A percentile compares a stretch with the other conserved stretches of the same genome.
These are phyloP conservation scores for Petroica traversi DNA, from an alignment of 2,113 vertebrate species.

Conservation along the genomic window DNA sequence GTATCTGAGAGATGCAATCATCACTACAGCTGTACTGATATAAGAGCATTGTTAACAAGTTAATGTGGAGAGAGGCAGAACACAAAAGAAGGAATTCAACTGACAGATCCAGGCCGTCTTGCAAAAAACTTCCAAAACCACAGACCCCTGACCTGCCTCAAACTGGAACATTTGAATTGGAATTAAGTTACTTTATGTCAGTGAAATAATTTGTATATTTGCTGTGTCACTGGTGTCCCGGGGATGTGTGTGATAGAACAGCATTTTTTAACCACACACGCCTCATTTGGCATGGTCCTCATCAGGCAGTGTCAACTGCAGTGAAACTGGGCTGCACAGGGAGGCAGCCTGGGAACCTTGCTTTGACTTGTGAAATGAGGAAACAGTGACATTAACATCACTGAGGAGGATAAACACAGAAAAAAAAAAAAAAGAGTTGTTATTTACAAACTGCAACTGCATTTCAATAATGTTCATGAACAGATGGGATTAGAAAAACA, in stretches of 20 bases:
- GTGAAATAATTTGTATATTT: not conserved
- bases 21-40: not conserved
- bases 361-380: not conserved
- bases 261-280: not conserved
- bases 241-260: not conserved
- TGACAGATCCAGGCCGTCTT: not conserved
- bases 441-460: conserved; percentile 36
- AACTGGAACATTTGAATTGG: not conserved
- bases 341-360: not conserved
- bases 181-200: not conserved
- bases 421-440: not conserved
- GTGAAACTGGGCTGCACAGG: not conserved
- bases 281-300: not conserved
- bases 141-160: not conserved
- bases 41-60: not conserved
- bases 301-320: not conserved
- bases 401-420: not conserved
- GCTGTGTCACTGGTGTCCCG: not conserved
- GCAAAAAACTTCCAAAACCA: not conserved
- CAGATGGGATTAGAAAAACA: conserved; percentile 33
- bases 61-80: not conserved
- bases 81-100: not conserved
- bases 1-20: not conserved
- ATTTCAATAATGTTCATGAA: conserved; percentile 22
- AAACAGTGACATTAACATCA: not conserved